A percentile compares a stretch with the other conserved stretches of the same genome.
Conservation (phyloP, 2,113 vertebrate species). For the Chrysemys picta region DNA sequence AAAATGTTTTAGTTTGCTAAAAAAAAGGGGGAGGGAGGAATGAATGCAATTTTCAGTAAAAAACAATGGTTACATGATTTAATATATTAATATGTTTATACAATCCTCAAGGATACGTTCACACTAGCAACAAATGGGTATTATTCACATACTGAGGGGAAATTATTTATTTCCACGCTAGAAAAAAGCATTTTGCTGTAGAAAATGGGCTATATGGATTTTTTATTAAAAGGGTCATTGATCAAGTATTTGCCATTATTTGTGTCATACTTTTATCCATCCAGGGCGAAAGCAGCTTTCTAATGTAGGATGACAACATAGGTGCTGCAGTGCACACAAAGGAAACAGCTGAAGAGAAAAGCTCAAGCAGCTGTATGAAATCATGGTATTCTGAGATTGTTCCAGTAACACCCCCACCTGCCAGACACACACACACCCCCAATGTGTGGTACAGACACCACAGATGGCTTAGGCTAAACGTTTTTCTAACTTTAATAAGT, state of each 20-base stretch:
- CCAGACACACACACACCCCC: background rate
- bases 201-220: background rate
- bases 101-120: slow-evolving; percentile 1
- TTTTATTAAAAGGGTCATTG: background rate
- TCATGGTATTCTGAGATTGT: background rate
- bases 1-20: background rate
- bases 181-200: slow-evolving; percentile 1
- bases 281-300: background rate
- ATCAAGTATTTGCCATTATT: background rate
- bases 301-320: background rate
- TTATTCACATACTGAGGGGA: slow-evolving; percentile 15
- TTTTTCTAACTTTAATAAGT: background rate
- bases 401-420: background rate
- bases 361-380: background rate
- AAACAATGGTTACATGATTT: slow-evolving; percentile 28
- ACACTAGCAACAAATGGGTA: background rate
- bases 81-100: background rate
- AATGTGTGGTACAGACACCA: background rate
- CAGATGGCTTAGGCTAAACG: background rate
- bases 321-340: background rate
- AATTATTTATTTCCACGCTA: slow-evolving; percentile 7
- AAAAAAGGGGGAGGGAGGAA: background rate
- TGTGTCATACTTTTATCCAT: background rate
- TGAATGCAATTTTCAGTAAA: background rate
- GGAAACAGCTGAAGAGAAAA: background rate